Base-by-base conservation (phyloP, 1,140 invertebrate genomes). In the Drosophila pachea region DNA sequence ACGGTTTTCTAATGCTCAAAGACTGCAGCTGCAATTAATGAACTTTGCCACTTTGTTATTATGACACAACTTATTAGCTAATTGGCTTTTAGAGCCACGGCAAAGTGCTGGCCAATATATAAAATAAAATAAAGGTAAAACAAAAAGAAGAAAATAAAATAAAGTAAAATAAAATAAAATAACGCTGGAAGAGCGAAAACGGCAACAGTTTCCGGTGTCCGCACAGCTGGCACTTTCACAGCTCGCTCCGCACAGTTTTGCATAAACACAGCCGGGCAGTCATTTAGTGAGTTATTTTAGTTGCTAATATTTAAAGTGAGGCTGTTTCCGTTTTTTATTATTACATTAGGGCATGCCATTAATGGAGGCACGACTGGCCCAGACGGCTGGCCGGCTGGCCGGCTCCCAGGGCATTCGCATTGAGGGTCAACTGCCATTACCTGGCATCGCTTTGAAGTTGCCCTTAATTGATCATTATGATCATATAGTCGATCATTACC, bases 181-280 rank as follows among this genome's bases (percentile, higher is more conserved):
- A 22, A 22, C 22, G 22, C 22, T 2, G 22, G 22, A 22, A 22
- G 22, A 22, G 22, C 22, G 22, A 22, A 22, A 61, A 52, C 12
- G 36, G 47, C 47, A 36, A 42, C 33, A 31, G n/a, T 38, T 31
- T 48, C 9, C 69, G 59, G 76, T 81, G 77, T 82, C 76, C 82
- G 83, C 83, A 59, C 78, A 81, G 78, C 78, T 81, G 78, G 61
- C 66, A 55, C 35, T 72, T 68, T 50, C 61, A 58, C 58, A 72
- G 68, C 43, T 50, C 62, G n/a, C 62, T 50, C 31, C 11, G 0
- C 38, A 32, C 12, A 67, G 9, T 29, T 79, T 81, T 65, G 65
- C 77, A 79, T 79, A 81, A 79, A 79, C 75, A 81, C 56, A 75
- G 75, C 1, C 62, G 70, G 60, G 49, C 68, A 53, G 55, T 35